phyloP scores from a whole-genome alignment of 2,113 vertebrate genomes.

The Alaudala cheleensis region DNA sequence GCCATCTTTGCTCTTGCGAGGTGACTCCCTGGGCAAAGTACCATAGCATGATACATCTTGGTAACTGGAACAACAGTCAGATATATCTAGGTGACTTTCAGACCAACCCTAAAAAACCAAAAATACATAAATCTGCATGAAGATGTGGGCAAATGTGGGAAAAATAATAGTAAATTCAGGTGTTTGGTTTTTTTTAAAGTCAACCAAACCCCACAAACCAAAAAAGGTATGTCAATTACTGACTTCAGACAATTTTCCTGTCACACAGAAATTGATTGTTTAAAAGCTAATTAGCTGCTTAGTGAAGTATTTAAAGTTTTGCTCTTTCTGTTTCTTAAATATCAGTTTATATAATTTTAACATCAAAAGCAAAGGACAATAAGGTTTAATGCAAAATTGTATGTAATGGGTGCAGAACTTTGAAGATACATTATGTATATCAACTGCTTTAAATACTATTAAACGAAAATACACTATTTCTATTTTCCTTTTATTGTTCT shows the following conservation, averaged over 20 bases:
- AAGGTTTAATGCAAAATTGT: not conserved
- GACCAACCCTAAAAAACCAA: conserved; percentile 79
- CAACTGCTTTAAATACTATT: not conserved
- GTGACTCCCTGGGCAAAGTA: conserved; percentile 81
- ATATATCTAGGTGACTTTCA: conserved; percentile 82
- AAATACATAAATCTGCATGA: not conserved
- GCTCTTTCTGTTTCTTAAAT: not conserved
- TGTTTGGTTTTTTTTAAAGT: not conserved
- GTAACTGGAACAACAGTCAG: conserved; percentile 78
- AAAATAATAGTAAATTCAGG: not conserved
- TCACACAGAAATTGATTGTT: not conserved
- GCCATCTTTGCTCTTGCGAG: conserved; percentile 84
- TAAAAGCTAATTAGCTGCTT: not conserved
- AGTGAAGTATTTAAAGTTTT: not conserved
- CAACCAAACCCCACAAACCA: not conserved
- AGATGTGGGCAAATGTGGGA: not conserved
- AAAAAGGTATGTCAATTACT: not conserved
- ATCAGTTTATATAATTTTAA: not conserved
- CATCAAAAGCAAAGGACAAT: not conserved
- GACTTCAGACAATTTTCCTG: not conserved
- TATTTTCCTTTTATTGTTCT: not conserved
- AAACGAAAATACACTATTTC: not conserved
- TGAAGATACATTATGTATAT: not conserved
- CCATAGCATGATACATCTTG: conserved; percentile 83
- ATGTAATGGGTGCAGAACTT: not conserved